Base-by-base conservation (phyloP, 1,140 invertebrate species). In the Lamellibrachia luymesi region DNA sequence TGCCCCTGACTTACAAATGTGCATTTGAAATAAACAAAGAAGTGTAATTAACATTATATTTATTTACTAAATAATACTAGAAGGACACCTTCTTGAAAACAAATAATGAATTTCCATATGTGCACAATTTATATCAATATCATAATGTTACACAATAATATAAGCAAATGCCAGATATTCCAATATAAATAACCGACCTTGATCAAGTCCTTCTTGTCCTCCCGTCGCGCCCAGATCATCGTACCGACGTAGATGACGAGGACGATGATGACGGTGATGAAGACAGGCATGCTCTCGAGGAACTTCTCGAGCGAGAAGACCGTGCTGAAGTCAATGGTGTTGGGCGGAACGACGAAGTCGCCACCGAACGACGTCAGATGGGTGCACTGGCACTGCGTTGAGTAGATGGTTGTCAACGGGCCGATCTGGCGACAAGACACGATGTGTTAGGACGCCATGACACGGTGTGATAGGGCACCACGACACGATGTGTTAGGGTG, bases 281-380 rank as follows among this genome's bases (percentile, higher is more conserved):
- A 96, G 27, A 96, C 96, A 13, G 96, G 96, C 7, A 96, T 95
- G 93, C 96, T 96, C 93, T 96, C 96, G 8, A 96, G 95, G 92
- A 95, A 94, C 64, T 95, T 95, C 93, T 96, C 96, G 93, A 96
- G 96, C 50, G 95, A 95, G 95, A 97, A 97, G 0, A 97, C 97
- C 93, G 97, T 97, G 51, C 94, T 95, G 94, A 97, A 97, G 94
- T 97, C 97, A 38, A 97, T 97, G 7, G 97, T 96, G 94, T 97
- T 97, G 0, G 97, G 97, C 50, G 96, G 95, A 0, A 97, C 96
- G 92, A 97, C 96, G 92, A 97, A 97, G 93, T 97, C 97, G 27
- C 96, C 96, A 2, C 96, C 97, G 94, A 97, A 97, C 17, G 96
- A 97, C 5, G 97, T 97, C 94, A 97, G 95, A 94, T 97, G 97